phyloP scores from a whole-genome alignment of 2,797 vertebrate species.

The Anisognathus igniventris region DNA sequence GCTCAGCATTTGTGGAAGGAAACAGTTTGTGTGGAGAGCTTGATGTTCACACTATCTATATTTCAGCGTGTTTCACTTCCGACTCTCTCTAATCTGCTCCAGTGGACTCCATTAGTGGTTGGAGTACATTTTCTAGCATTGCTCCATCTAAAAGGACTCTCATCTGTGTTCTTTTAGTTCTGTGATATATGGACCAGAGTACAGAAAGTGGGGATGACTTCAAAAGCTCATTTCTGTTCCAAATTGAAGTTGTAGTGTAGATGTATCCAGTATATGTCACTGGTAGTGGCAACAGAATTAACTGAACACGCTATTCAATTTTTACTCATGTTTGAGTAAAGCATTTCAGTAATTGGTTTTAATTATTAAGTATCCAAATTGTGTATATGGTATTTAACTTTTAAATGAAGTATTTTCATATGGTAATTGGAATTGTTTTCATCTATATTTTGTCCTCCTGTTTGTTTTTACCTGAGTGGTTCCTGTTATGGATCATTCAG shows the following conservation, averaged over 20 bases:
- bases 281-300: background rate
- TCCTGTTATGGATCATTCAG: background rate
- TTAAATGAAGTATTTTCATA: background rate
- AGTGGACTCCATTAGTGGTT: slow-evolving; percentile 4
- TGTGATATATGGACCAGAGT: background rate
- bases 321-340: background rate
- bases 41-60: background rate
- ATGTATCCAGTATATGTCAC: background rate
- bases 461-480: background rate
- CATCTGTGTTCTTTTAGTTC: background rate
- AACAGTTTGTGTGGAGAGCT: background rate
- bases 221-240: background rate
- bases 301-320: background rate
- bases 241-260: background rate
- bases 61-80: background rate
- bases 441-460: background rate
- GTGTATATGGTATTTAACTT: background rate
- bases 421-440: background rate
- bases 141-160: background rate
- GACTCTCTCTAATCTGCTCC: background rate
- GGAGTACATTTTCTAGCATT: background rate
- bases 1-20: background rate
- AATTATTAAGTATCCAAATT: background rate
- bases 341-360: background rate
- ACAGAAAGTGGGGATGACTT: background rate